Evolutionary conservation across 1,140 invertebrate species (phyloP), one percentile per base, ranked within the genome.

Genomic region (Drosophila tsacasi): DNA sequence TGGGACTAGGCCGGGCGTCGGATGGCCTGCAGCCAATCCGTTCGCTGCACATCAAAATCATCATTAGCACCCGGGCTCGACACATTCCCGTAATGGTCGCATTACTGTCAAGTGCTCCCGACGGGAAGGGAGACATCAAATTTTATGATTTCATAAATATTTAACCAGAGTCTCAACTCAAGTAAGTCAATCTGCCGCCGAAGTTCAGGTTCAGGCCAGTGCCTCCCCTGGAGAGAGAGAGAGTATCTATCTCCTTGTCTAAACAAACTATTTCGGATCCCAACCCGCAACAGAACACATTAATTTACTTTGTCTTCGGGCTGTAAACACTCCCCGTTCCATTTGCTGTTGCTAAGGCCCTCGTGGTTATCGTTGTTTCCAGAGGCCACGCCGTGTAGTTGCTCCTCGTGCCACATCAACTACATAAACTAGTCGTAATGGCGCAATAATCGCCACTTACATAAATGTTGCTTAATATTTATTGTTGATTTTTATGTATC

Each of bases 81-180:
- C 63, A 63, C 50, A 52, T 73, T 73, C 23, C 37, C 30, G 21
- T 73, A 64, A 44, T 50, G 42, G 72, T 46, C 59, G 73, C 77
- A 52, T 49, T 74, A 81, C 64, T 90, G 85, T 90, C 85, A 90
- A 90, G 79, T 90, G 75, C 82, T 64, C 66, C 71, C 68, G 30
- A 46, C 21, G 55, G 55, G 63, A 68, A 66, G 81, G 89, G 89
- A 91, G 91, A 91, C 90, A 91, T 92, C 80, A 92, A 92, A 92
- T 92, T 91, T 92, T 92, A 92, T 92, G 90, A 92, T 92, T 92
- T 92, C 90, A 92, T 92, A 92, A 92, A 92, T 92, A 92, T 90
- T 90, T 90, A 84, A 80, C 66, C 62, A 64, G 44, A 21, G 60
- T 3, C 21, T 12, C 32, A 66, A 77, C 23, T 25, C 46, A 49